Conservation (phyloP, 23 tunicate species). For the Botrylloides violaceus region DNA sequence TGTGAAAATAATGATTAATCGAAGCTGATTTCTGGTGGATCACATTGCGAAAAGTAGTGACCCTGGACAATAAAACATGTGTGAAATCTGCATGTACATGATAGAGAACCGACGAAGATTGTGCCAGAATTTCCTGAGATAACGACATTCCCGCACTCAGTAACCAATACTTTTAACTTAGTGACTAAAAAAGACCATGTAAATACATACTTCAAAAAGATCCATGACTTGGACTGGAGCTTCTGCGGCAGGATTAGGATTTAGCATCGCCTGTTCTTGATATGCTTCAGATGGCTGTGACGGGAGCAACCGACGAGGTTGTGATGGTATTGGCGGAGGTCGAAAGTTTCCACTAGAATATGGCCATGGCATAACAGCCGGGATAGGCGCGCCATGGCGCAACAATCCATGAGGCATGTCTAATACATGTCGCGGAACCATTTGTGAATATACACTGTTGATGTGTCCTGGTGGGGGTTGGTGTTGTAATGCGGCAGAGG, state of each 20-base stretch:
- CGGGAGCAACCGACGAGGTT: neutral
- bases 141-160: neutral
- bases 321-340: neutral
- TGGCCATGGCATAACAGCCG: slow-evolving; percentile 17
- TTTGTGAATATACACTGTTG: neutral
- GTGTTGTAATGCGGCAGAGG: neutral
- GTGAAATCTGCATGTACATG: neutral
- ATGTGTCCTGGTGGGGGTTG: neutral
- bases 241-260: neutral
- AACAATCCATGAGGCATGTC: neutral
- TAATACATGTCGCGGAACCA: neutral
- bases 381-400: neutral
- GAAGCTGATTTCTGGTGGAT: too few species aligned
- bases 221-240: slow-evolving; percentile 20
- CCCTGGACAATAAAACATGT: too few species aligned
- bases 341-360: slow-evolving; percentile 5
- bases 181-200: neutral
- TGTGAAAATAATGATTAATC: too few species aligned
- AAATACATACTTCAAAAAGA: slow-evolving; percentile 34
- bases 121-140: too few species aligned
- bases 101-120: neutral
- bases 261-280: neutral
- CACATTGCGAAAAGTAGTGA: too few species aligned
- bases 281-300: neutral
- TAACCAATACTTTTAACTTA: neutral